These are phyloP conservation scores for Holotrichia oblita DNA, from an alignment of 1,140 invertebrate species.

Conservation along the genomic window DNA sequence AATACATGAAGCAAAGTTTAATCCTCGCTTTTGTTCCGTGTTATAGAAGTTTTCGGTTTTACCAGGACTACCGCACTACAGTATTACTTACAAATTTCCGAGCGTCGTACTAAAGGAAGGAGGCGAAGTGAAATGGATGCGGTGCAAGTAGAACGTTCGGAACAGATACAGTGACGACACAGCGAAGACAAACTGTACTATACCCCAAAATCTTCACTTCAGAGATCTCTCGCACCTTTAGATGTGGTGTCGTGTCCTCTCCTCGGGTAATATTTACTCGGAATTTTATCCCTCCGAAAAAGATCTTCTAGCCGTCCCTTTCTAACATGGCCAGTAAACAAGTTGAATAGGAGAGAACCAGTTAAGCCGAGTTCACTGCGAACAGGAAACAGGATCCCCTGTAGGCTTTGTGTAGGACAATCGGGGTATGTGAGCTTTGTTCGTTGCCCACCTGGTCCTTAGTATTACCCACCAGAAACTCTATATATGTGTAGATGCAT, in stretches of 20 bases:
- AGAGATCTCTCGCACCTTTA: neutral
- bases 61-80: neutral
- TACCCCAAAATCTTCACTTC: slow-evolving; percentile 21
- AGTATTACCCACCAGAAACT: neutral
- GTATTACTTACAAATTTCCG: slow-evolving; percentile 20
- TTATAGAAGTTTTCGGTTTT: slow-evolving; percentile 1
- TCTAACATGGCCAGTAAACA: slow-evolving; percentile 29
- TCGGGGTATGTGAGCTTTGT: slow-evolving; percentile 34
- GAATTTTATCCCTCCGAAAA: slow-evolving; percentile 33
- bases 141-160: neutral
- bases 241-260: slow-evolving; percentile 32
- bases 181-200: neutral
- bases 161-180: neutral
- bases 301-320: neutral
- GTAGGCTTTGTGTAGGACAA: slow-evolving; percentile 34
- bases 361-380: slow-evolving; percentile 26
- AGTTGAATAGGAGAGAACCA: slow-evolving; percentile 32
- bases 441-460: slow-evolving; percentile 33
- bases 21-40: neutral
- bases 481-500: neutral
- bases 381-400: slow-evolving; percentile 33
- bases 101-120: neutral
- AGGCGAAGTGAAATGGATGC: neutral
- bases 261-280: slow-evolving; percentile 33
- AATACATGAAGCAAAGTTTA: slow-evolving; percentile 14